Percentiles rank a stretch among this genome's conserved stretches.
Evolutionary conservation across 2,113 vertebrate species (phyloP).

Genomic region (Dromaius novaehollandiae): DNA sequence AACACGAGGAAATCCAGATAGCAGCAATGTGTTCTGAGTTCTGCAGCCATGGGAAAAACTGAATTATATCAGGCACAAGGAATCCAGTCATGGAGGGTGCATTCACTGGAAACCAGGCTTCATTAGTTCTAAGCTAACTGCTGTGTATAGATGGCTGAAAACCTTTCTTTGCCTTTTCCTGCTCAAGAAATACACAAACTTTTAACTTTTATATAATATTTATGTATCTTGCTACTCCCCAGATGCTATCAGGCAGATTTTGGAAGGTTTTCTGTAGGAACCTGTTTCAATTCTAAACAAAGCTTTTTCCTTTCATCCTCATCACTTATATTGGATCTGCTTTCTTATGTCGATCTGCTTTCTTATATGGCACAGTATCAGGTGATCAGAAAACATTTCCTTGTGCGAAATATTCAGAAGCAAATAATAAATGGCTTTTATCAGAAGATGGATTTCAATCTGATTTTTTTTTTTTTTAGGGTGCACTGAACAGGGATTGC

Average conservation of each 20-base stretch:
- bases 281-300: background rate
- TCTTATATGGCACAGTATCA: background rate
- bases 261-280: background rate
- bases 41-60: background rate
- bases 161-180: background rate
- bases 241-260: background rate
- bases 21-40: background rate
- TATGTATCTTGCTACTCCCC: background rate
- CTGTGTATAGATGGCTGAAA: background rate
- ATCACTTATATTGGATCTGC: background rate
- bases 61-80: background rate
- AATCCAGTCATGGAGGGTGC: background rate
- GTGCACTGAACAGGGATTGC: background rate
- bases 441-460: background rate
- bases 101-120: background rate
- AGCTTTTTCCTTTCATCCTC: background rate
- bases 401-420: background rate
- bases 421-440: background rate
- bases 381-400: background rate
- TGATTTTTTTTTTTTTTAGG: background rate
- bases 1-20: background rate
- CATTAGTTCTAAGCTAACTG: background rate
- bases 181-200: background rate
- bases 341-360: background rate
- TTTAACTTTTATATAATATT: background rate